phyloP scores from a whole-genome alignment of 2,113 vertebrate species.

The Ptyas mucosa region DNA sequence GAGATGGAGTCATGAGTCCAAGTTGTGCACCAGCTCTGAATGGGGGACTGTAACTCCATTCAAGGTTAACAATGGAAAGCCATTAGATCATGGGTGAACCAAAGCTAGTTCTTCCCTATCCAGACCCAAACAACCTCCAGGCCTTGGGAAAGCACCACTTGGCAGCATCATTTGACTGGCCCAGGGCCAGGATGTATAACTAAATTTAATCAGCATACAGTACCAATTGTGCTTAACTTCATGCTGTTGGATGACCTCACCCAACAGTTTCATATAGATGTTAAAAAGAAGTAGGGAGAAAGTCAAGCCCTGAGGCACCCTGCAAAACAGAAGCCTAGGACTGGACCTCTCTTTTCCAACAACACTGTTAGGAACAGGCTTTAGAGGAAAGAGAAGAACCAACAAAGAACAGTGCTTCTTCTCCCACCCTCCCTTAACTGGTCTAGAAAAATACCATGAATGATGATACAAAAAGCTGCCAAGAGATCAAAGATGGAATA shows the following conservation, averaged over 20 bases:
- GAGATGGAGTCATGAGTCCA: neutral
- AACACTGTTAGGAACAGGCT: neutral
- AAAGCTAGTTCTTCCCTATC: neutral
- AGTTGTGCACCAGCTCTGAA: neutral
- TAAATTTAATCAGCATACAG: neutral
- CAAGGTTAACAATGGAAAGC: neutral
- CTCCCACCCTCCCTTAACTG: neutral
- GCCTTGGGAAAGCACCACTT: neutral
- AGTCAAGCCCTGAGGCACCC: neutral
- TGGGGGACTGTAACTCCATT: neutral
- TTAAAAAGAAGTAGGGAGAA: neutral
- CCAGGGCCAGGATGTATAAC: neutral
- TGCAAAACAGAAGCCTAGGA: neutral
- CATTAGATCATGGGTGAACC: neutral
- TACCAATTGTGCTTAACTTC: neutral
- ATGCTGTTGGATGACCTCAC: neutral
- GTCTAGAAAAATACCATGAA: neutral
- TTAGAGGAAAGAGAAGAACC: neutral
- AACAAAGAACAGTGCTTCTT: neutral
- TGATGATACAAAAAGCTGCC: neutral
- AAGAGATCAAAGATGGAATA: neutral
- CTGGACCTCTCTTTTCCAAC: neutral
- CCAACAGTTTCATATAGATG: neutral
- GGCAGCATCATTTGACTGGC: neutral
- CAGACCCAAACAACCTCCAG: neutral